Conservation (phyloP, 1,140 invertebrate species). For the Andricus grossulariae region DNA sequence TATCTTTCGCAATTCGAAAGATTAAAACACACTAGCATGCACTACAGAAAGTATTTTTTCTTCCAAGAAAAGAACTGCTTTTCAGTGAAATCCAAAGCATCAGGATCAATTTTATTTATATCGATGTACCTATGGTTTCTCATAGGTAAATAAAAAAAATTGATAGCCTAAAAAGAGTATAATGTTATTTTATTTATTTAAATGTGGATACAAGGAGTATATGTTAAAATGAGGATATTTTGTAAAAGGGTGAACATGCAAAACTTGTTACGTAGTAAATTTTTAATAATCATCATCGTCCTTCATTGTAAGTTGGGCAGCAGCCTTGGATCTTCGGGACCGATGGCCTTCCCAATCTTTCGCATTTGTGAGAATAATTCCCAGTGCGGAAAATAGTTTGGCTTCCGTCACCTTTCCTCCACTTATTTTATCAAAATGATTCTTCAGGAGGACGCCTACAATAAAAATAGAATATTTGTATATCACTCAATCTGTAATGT, state of each 20-base stretch:
- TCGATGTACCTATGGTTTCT: no score
- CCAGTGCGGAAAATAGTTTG: constrained; percentile 9
- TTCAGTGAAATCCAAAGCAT: no score
- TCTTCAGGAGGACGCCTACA: constrained; percentile 12
- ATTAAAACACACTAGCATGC: neutral
- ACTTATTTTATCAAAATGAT: constrained; percentile 21
- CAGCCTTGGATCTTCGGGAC: constrained; percentile 5
- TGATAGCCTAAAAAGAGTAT: no score
- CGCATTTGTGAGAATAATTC: constrained; percentile 18
- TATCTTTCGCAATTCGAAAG: no score
- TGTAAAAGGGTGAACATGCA: no score
- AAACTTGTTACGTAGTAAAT: no score
- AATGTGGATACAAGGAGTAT: neutral
- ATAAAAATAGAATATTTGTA: neutral
- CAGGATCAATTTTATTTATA: no score
- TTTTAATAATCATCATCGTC: neutral
- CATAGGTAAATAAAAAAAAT: no score
- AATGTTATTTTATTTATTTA: neutral
- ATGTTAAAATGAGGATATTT: neutral
- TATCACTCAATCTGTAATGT: neutral
- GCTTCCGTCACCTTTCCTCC: constrained; percentile 23
- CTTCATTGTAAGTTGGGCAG: neutral
- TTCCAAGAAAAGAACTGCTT: neutral
- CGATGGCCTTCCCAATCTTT: constrained; percentile 29
- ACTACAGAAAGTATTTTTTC: neutral